phyloP scores from a whole-genome alignment of 2,888 invertebrate species.

The Amphipyra tragopoginis region DNA sequence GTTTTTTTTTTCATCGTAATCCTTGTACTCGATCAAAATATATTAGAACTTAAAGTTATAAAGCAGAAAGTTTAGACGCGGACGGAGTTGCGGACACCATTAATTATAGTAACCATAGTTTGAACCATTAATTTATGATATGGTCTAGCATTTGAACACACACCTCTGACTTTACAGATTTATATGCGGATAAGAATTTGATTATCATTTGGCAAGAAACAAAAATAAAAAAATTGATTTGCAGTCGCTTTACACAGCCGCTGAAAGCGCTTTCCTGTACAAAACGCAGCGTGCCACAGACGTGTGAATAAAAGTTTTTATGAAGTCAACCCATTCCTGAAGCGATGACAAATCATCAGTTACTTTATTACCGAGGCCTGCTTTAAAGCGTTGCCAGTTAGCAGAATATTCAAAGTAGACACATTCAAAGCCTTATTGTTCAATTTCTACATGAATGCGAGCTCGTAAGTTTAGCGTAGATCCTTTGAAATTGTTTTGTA shows the following conservation, averaged over 20 bases:
- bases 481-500: slow-evolving; percentile 32
- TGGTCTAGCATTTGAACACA: no score
- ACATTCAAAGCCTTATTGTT: slow-evolving; percentile 33
- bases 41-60: no score
- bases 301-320: slow-evolving; percentile 44
- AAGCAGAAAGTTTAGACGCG: no score
- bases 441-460: slow-evolving; percentile 39
- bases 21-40: no score
- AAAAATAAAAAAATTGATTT: no score
- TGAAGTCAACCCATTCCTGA: slow-evolving; percentile 25
- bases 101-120: no score
- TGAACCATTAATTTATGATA: no score
- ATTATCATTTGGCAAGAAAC: not conserved
- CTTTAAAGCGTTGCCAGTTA: slow-evolving; percentile 44
- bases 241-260: not conserved
- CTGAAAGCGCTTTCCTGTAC: slow-evolving; percentile 32
- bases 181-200: not conserved
- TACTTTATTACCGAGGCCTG: slow-evolving; percentile 31
- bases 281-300: slow-evolving; percentile 14
- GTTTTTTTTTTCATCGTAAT: no score
- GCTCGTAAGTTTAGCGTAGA: slow-evolving; percentile 20
- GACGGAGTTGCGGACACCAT: no score
- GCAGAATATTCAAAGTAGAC: slow-evolving; percentile 22
- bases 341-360: slow-evolving; percentile 45
- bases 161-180: no score